Evolutionary conservation across 92 coral and sea anemone species (phyloP), one percentile per base, ranked within the genome.

Genomic region (Porites evermanni): DNA sequence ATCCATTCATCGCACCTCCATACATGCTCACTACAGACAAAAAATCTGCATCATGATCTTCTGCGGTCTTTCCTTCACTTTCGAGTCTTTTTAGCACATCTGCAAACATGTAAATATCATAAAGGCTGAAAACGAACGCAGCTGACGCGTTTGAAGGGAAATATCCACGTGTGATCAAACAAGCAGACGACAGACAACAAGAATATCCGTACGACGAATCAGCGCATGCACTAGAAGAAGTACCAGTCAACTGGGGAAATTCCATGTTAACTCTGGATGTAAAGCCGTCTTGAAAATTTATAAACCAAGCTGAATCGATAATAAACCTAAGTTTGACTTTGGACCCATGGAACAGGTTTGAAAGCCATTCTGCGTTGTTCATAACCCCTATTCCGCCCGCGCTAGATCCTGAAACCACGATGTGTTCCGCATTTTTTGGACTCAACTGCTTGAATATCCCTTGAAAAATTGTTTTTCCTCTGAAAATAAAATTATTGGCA

Each of bases 1-100:
- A 87, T 53, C 77, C 93, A 29, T 78, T 91, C 93, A 91, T 87
- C 14, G 91, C 91, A 13, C 93, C 93, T 0, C 93, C 93, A 59
- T 91, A 91, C 93, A 91, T 91, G 82, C 86, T 91, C 6, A 82
- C 93, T 21, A 87, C 81, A 0, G 93, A 82, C 73, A 87, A 74
- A 80, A 86, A 78, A 47, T 91, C 91, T 1, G 88, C 91, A 1
- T 38, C 81, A 23, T 87, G 64, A 47, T 87, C 82, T 60, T 90
- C 88, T 20, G 70, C 76, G 11, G 86, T 75, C 60, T 79, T 82
- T 17, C 83, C 89, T 6, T 87, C 75, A 18, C 69, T 47, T 67
- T 88, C 82, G 0, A 91, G 71, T 32, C 82, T 83, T 82, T 82
- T 83, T 24, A 87, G 82, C 3, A 71, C 85, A 18, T 87, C 90